Conservation (phyloP, 2,113 vertebrate genomes). For the Fukomys damarensis region DNA sequence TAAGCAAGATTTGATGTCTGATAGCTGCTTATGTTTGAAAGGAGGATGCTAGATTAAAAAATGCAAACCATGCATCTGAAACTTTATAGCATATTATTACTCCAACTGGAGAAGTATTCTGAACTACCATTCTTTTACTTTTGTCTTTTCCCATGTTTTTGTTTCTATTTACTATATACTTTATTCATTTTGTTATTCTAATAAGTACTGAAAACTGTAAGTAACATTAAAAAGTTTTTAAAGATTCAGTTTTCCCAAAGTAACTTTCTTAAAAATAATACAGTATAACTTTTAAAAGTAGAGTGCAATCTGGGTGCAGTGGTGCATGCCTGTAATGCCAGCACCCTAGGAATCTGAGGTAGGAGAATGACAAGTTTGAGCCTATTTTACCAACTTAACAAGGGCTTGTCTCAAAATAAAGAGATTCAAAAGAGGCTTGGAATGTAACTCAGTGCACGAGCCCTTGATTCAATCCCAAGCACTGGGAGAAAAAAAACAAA, state of each 20-base stretch:
- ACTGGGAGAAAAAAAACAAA: neutral
- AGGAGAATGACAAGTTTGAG: neutral
- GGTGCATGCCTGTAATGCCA: neutral
- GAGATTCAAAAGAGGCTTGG: neutral
- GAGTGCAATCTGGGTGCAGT: neutral
- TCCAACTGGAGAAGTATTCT: slow-evolving; percentile 23
- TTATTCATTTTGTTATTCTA: slow-evolving; percentile 68
- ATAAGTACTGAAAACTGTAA: slow-evolving; percentile 71
- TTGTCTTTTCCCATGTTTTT: slow-evolving; percentile 67
- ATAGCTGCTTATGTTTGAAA: slow-evolving; percentile 71
- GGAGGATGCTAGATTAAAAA: slow-evolving; percentile 79
- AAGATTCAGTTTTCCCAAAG: slow-evolving; percentile 63
- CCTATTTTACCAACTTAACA: neutral
- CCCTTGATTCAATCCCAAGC: neutral
- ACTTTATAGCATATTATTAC: slow-evolving; percentile 54
- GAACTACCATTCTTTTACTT: slow-evolving; percentile 44
- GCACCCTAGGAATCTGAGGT: neutral
- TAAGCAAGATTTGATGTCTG: slow-evolving; percentile 79
- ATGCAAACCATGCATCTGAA: slow-evolving; percentile 49
- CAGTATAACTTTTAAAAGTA: slow-evolving; percentile 4
- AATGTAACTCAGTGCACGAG: neutral
- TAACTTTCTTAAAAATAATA: slow-evolving; percentile 64
- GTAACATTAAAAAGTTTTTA: slow-evolving; percentile 61
- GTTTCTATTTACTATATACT: slow-evolving; percentile 73
- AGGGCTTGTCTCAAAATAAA: neutral